These are phyloP conservation scores for Bungarus multicinctus DNA, from an alignment of 2,113 vertebrate genomes.

Conservation along the genomic window DNA sequence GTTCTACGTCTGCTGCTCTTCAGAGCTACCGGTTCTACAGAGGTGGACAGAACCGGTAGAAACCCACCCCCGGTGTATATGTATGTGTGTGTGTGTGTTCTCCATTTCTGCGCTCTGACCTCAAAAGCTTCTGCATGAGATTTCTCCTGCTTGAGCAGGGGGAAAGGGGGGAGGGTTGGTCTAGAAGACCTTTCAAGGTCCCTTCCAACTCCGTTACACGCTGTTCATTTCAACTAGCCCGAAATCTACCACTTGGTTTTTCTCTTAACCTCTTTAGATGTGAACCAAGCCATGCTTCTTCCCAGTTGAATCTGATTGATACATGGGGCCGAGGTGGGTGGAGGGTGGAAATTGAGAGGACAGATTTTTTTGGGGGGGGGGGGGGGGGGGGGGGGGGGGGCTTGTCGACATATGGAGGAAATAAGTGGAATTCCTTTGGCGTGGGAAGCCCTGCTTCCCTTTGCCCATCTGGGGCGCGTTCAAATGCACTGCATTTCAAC, in stretches of 20 bases:
- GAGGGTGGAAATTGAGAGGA: neutral
- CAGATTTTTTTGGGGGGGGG: neutral
- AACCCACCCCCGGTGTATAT: too few species aligned
- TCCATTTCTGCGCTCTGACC: too few species aligned
- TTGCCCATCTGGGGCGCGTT: neutral
- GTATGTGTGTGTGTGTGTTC: too few species aligned
- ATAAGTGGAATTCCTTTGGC: slow-evolving; percentile 29
- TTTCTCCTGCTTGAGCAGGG: too few species aligned
- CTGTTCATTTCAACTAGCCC: too few species aligned
- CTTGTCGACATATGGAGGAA: neutral
- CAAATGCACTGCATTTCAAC: neutral
- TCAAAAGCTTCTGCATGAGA: too few species aligned
- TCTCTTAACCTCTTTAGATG: neutral
- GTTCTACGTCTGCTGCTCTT: too few species aligned
- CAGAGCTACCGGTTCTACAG: too few species aligned
- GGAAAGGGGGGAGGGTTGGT: too few species aligned
- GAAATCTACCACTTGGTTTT: neutral
- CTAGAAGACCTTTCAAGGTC: neutral
- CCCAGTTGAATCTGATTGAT: too few species aligned
- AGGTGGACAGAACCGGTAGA: too few species aligned
- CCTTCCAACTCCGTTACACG: neutral
- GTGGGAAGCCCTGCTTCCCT: slow-evolving; percentile 11
- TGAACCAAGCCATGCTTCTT: neutral
- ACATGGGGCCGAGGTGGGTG: neutral
- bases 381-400: neutral